Evolutionary conservation across 2,113 vertebrate genomes (phyloP).

Genomic region (Pseudopodoces humilis): DNA sequence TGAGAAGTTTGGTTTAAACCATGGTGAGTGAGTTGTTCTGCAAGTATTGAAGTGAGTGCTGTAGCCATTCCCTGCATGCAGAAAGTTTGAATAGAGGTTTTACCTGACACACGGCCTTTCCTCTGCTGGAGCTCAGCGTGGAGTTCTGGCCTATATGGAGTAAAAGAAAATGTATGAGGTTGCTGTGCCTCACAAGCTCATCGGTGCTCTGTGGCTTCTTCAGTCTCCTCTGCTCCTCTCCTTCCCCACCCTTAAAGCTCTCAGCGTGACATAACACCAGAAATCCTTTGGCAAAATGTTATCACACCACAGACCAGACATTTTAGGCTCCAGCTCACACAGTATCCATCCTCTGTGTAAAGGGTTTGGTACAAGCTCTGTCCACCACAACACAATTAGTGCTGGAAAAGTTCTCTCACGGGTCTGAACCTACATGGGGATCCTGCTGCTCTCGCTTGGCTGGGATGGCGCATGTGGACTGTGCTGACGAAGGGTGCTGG

Average conservation of each 20-base stretch:
- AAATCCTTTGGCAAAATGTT: not conserved
- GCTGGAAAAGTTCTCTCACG: not conserved
- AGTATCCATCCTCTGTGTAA: not conserved
- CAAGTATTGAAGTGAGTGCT: not conserved
- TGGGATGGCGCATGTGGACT: not conserved
- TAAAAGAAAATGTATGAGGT: not conserved
- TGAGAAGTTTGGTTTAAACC: not conserved
- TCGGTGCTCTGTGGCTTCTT: not conserved
- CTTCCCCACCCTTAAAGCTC: not conserved
- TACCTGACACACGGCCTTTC: not conserved
- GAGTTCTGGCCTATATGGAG: not conserved
- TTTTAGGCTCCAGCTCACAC: not conserved
- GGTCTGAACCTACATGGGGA: fast-evolving
- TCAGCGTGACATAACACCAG: not conserved
- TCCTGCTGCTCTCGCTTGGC: not conserved
- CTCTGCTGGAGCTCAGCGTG: not conserved
- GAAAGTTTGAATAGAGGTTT: not conserved
- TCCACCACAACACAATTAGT: not conserved
- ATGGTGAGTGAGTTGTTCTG: not conserved
- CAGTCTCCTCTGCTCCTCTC: not conserved
- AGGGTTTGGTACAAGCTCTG: not conserved
- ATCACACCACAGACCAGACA: not conserved
- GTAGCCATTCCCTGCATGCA: not conserved
- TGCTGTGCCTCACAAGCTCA: fast-evolving
- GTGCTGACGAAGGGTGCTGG: conserved; percentile 6